A percentile compares a stretch with the other conserved stretches of the same genome.
Evolutionary conservation across 2,888 invertebrate genomes (phyloP).

Genomic region (Acrocyrtus sp.): DNA sequence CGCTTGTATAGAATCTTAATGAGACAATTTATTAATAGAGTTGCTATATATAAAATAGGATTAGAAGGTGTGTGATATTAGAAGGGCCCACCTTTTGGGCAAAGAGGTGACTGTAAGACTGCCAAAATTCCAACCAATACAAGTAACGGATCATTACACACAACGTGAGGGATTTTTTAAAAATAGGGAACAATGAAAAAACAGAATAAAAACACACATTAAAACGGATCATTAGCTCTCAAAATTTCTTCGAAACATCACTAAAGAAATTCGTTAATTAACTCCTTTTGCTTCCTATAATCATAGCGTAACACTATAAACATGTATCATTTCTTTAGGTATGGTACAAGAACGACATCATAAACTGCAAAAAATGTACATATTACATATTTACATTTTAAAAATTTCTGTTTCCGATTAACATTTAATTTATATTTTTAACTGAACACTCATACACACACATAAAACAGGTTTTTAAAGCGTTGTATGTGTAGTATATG

Average conservation of each 20-base stretch:
- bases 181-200: background rate
- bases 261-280: conserved; percentile 9
- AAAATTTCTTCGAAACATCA: conserved; percentile 16
- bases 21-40: conserved; percentile 15
- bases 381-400: background rate
- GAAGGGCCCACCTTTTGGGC: conserved; percentile 67
- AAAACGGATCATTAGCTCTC: conserved; percentile 2
- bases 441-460: background rate
- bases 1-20: conserved; percentile 2
- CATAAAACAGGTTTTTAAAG: background rate
- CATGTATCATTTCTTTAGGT: no score
- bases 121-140: conserved; percentile 55
- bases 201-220: no score
- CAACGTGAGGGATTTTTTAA: background rate
- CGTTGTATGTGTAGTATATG: background rate
- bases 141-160: conserved; percentile 30
- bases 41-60: no score
- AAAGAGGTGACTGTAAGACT: conserved; percentile 69
- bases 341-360: no score
- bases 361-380: background rate
- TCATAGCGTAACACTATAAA: conserved; percentile 2
- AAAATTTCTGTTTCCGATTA: no score
- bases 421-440: no score
- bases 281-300: no score
- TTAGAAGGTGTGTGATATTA: no score